phyloP scores from a whole-genome alignment of 2,113 vertebrate genomes.

The Macroglossus sobrinus region DNA sequence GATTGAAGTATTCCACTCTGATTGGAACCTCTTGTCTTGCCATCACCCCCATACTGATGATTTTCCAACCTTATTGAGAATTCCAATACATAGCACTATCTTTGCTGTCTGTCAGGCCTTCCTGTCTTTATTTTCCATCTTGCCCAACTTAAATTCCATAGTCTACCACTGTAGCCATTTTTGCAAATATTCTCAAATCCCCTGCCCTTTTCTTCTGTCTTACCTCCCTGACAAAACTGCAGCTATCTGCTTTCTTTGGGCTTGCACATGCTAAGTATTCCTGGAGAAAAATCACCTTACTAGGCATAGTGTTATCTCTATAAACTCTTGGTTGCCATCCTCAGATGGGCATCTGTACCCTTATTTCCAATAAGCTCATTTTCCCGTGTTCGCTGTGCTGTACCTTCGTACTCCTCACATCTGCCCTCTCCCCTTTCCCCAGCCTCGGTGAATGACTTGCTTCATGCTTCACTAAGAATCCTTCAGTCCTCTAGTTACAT shows the following conservation, averaged over 20 bases:
- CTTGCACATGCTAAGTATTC: not conserved
- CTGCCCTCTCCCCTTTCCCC: not conserved
- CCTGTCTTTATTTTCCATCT: not conserved
- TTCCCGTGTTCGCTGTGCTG: rapidly evolving
- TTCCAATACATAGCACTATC: not conserved
- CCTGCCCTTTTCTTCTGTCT: not conserved
- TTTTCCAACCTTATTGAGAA: not conserved
- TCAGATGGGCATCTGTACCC: not conserved
- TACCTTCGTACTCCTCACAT: not conserved
- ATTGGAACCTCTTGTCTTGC: not conserved
- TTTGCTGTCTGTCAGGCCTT: not conserved
- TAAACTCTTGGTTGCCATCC: not conserved
- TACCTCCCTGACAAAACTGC: not conserved
- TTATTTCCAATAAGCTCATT: not conserved
- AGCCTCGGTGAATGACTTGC: not conserved
- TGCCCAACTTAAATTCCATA: not conserved
- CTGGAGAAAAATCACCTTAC: not conserved
- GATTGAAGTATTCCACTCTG: not conserved
- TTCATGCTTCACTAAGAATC: not conserved
- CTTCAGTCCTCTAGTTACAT: not conserved
- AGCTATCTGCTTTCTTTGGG: not conserved
- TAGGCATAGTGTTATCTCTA: not conserved
- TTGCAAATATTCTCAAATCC: not conserved
- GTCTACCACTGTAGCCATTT: not conserved
- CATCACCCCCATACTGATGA: not conserved